Evolutionary conservation across 2,113 vertebrate species (phyloP), one percentile per base, ranked within the genome.

Genomic region (Talpa occidentalis): DNA sequence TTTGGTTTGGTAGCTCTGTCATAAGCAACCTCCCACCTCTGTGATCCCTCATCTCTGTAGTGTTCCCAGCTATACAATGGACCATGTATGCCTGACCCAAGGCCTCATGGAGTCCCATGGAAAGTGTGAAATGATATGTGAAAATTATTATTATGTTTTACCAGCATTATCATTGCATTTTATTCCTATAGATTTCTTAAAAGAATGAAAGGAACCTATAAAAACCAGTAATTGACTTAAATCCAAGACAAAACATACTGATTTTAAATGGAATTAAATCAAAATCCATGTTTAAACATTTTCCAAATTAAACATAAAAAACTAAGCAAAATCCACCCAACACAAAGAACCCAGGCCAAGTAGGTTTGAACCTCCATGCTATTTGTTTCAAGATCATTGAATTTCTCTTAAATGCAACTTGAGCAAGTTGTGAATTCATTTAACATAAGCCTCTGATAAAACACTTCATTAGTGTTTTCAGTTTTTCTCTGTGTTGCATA

Each of bases 261-360:
- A 88, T 90, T 92, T 83, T 52, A 87, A 88, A 62, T 17, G 12
- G 35, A 37, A 74, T 6, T 72, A 94, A 93, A 89, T 52, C 15
- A 78, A 60, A 84, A 76, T 92, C 49, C 22, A 28, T 90, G 14
- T 69, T 69, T 85, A 62, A 81, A 84, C 35, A 81, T 40, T 24
- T 2, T 78, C 37, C 42, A 52, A 40, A 83, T 70, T 74, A 69
- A 80, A 81, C 14, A 30, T 4, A 82, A 88, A 72, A 32, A 83
- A 79, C 52, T n/a, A 85, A 82, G 22, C 30, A 78, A 85, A 84
- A 49, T 22, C 21, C 9, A 40, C 15, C 32, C 14, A 90, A 19
- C 47, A 60, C 10, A 9, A 49, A 28, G 40, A 87, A 59, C n/a
- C 21, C 16, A 3, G 77, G 78, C 47, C 49, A 56, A 47, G 24